Evolutionary conservation across 64 coral and sea anemone species (phyloP), one percentile per base, ranked within the genome.

Genomic region (Porites lutea): DNA sequence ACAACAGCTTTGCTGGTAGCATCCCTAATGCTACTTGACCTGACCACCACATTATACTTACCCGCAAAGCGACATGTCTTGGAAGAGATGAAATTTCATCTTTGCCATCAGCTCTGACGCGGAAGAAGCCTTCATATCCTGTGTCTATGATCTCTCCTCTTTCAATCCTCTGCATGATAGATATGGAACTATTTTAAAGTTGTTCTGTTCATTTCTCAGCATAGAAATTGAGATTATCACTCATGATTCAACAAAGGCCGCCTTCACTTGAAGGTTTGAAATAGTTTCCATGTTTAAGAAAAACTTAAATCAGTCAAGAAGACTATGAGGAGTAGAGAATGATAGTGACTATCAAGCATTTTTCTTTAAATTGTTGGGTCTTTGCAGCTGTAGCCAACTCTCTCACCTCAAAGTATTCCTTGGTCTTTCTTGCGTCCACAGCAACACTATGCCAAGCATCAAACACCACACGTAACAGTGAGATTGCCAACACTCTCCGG

Each of bases 381-480:
- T 37, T 0, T 37, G 27, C 27, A 37, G 27, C 27, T 37, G 27
- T 37, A 37, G 27, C 27, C 27, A 37, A 37, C 27, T 37, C 27
- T 61, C 73, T 23, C 13, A 97, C 95, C 95, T 97, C 95, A 91
- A 97, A 97, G 55, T 97, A 97, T 49, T 97, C 95, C 37, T 91
- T 97, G 15, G 95, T 97, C 59, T 60, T 97, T 58, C 88, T 85
- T 18, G 95, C 95, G 63, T 97, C 95, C 79, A 92, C 75, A 10
- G 92, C 70, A 18, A 97, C 95, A 71, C 88, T 90, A 13, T 76
- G 88, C 95, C 95, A 97, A 1, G 92, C 95, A 55, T 51, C 44
- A 71, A 97, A 97, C 48, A 97, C 95, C 20, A 97, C 75, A 44
- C 92, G 88, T 19, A 97, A 71, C 13, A 97, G 72, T 7, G 92